Evolutionary conservation across 2,797 vertebrate species (phyloP).

Genomic region (Limosa lapponica): DNA sequence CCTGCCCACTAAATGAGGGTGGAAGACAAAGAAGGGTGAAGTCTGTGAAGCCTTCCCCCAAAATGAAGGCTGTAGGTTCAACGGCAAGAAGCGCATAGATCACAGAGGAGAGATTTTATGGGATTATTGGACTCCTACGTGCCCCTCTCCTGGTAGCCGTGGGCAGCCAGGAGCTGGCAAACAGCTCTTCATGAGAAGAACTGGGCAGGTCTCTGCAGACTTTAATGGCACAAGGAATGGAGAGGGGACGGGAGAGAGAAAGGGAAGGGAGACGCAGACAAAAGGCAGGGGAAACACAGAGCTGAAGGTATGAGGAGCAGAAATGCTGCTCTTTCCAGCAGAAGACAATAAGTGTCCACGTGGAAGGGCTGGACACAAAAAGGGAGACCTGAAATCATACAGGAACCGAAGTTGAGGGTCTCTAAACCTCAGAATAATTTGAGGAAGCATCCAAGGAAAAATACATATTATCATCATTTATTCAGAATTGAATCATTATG

Average conservation of each 20-base stretch:
- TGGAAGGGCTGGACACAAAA: not conserved
- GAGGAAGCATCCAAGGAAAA: not conserved
- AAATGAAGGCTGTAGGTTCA: not conserved
- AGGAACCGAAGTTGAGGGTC: not conserved
- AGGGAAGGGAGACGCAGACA: not conserved
- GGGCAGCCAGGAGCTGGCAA: not conserved
- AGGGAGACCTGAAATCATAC: not conserved
- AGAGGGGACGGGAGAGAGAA: not conserved
- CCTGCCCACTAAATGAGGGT: rapidly evolving
- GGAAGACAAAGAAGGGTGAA: not conserved
- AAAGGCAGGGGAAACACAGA: not conserved
- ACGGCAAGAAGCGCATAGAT: rapidly evolving
- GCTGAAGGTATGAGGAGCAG: not conserved
- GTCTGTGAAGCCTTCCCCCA: not conserved
- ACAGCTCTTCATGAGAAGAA: not conserved
- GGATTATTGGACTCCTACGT: rapidly evolving
- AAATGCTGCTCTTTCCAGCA: not conserved
- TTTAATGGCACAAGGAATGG: rapidly evolving
- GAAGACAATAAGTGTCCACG: rapidly evolving
- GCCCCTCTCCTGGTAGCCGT: not conserved
- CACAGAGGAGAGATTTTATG: rapidly evolving
- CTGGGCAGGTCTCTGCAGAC: not conserved
- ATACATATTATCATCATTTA: too few species aligned
- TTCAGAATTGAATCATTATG: rapidly evolving
- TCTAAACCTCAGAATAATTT: too few species aligned